Conservation (phyloP, 2,797 vertebrate genomes). For the Myiothlypis chrysogaster region DNA sequence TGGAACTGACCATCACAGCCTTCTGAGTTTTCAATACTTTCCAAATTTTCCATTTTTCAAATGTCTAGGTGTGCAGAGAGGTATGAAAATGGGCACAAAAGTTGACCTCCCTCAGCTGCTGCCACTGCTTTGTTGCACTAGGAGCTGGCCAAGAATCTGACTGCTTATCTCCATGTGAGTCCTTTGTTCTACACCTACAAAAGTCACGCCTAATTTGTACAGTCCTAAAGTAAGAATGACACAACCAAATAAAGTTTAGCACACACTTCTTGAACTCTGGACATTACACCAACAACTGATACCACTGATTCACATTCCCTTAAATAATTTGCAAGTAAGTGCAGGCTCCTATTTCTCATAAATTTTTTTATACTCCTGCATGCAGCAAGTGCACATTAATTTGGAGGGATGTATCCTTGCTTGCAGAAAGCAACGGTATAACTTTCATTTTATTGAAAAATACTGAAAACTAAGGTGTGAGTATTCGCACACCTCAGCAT, state of each 20-base stretch:
- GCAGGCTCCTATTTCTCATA: neutral
- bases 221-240: neutral
- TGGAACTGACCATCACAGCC: neutral
- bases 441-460: neutral
- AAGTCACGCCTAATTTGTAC: neutral
- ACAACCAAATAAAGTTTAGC: neutral
- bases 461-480: neutral
- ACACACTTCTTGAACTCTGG: neutral
- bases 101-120: neutral
- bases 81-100: neutral
- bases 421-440: neutral
- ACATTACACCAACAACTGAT: neutral
- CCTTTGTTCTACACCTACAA: constrained; percentile 32
- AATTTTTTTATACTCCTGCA: neutral
- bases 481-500: neutral
- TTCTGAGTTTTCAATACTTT: neutral
- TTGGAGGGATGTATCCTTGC: neutral
- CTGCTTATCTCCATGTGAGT: neutral
- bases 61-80: neutral
- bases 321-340: neutral
- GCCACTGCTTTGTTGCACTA: neutral
- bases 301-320: neutral
- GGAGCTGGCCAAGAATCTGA: neutral
- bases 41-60: neutral
- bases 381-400: neutral